These are phyloP conservation scores for Mus minutoides DNA, from an alignment of 2,797 vertebrate species.

Conservation along the genomic window DNA sequence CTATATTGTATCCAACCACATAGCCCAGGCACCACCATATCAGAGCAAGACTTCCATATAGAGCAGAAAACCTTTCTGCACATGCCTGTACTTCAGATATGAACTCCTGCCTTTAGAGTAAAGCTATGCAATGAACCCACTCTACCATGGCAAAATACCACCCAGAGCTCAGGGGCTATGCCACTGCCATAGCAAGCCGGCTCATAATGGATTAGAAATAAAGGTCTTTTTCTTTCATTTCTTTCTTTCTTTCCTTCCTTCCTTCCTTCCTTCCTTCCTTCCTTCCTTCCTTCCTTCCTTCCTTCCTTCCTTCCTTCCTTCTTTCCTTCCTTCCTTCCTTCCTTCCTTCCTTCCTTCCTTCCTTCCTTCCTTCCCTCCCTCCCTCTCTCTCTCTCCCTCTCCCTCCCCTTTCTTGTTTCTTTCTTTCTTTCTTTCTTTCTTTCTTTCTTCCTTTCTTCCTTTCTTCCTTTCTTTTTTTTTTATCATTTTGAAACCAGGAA, in stretches of 20 bases:
- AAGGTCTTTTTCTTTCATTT: background rate
- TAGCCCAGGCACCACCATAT: too few species aligned
- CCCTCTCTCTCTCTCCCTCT: too few species aligned
- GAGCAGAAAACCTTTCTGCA: background rate
- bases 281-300: background rate
- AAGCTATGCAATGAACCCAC: background rate
- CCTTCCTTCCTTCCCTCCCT: too few species aligned
- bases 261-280: too few species aligned
- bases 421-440: too few species aligned
- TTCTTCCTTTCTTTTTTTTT: background rate
- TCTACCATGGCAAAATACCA: background rate
- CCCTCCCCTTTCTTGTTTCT: too few species aligned
- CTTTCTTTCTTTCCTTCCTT: fast-evolving
- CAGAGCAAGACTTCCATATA: too few species aligned
- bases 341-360: too few species aligned
- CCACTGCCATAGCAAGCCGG: background rate
- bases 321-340: background rate
- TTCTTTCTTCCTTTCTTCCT: background rate
- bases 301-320: background rate
- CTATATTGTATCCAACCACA: background rate
- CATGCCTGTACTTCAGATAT: background rate
- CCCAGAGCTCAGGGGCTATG: background rate
- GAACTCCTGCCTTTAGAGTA: background rate
- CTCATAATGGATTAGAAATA: background rate
- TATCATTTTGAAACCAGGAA: background rate